Percentiles rank a stretch among this genome's conserved stretches.
Evolutionary conservation across 2,797 vertebrate species (phyloP).

Genomic region (Typhlichthys eigenmanni): DNA sequence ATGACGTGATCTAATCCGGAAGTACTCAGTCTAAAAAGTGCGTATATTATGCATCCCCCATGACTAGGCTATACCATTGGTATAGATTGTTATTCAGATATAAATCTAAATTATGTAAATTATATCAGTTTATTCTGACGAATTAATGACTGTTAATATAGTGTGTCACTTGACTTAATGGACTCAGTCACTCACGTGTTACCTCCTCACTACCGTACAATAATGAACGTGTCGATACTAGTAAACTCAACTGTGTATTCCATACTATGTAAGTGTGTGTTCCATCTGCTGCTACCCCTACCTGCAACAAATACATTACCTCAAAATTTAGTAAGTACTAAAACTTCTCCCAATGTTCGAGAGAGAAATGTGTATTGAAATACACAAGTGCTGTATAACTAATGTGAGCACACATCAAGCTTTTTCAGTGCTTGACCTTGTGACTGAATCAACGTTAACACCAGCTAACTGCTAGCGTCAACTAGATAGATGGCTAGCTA

Average conservation of each 20-base stretch:
- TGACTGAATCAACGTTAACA: conserved; percentile 19
- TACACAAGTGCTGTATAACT: background rate
- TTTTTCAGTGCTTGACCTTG: conserved; percentile 60
- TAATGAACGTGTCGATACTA: background rate
- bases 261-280: no score
- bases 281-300: no score
- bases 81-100: no score
- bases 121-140: background rate
- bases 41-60: no score
- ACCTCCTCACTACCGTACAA: background rate
- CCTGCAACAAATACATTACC: no score
- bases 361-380: rapidly evolving
- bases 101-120: background rate
- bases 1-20: conserved; percentile 31
- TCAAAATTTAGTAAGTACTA: no score
- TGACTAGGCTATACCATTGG: no score
- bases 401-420: background rate
- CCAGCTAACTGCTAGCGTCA: conserved; percentile 35
- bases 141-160: no score
- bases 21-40: background rate
- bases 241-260: no score
- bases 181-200: conserved; percentile 4
- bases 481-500: conserved; percentile 1
- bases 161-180: background rate
- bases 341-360: background rate